Evolutionary conservation across 2,888 invertebrate genomes (phyloP), one percentile per base, ranked within the genome.

Genomic region (Ischnus inquisitorius): DNA sequence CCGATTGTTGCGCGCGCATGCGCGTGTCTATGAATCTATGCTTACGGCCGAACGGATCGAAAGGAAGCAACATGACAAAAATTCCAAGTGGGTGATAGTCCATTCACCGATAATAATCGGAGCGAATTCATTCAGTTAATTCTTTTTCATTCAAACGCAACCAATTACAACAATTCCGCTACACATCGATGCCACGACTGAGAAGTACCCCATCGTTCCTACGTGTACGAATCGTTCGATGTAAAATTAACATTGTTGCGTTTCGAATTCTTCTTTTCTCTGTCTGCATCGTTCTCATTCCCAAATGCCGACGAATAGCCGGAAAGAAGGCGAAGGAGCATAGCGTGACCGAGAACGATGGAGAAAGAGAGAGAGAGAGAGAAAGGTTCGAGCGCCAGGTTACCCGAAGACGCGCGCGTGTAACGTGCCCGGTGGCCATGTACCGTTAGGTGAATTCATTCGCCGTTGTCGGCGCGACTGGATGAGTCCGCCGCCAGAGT

Each of bases 401-500:
- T 84, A 81, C 64, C 81, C 69, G 71, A 74, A 77, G 78, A 82
- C 75, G 78, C 78, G 84, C 84, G 84, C 80, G 84, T 75, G 78
- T 81, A 84, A 82, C 84, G 84, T 82, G 84, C 84, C 81, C 71
- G 84, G 81, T 88, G 87, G 87, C 87, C 86, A 90, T 91, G 89
- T 91, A 91, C 91, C 92, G 91, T 91, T 91, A 91, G 89, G 87
- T 88, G 86, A 90, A 88, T 91, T 88, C 88, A 88, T 91, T 91
- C 88, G 87, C 90, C 89, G 89, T 89, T 90, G 88, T 84, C 84
- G 81, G 51, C 60, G 75, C 69, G 84, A 71, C 69, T 79, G 69
- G 71, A 60, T 12, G 76, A 83, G 84, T 79, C 69, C 78, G 69
- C 65, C 51, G 79, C 75, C 69, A 75, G 74, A 84, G 84, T 79